These are phyloP conservation scores for Homalodisca vitripennis DNA, from an alignment of 1,140 invertebrate species.

Conservation along the genomic window DNA sequence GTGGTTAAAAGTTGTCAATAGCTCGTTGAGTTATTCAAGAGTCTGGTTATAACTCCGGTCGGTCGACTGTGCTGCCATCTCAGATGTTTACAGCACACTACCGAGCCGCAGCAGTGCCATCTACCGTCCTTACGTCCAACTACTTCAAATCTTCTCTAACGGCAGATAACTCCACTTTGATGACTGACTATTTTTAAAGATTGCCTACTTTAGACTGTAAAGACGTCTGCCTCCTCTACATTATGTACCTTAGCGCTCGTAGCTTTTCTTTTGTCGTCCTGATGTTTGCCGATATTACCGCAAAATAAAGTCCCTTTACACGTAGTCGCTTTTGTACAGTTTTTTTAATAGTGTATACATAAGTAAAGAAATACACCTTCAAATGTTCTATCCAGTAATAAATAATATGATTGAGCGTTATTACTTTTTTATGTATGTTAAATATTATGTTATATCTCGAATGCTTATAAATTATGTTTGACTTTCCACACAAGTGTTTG, in stretches of 20 bases:
- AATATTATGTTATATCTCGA: no score
- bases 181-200: neutral
- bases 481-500: no score
- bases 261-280: no score
- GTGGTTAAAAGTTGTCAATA: slow-evolving; percentile 13
- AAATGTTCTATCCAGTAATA: no score
- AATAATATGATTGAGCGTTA: no score
- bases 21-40: neutral
- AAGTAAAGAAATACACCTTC: no score
- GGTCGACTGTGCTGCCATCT: neutral
- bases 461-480: no score
- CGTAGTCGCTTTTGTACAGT: no score
- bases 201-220: neutral
- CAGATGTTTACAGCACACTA: neutral
- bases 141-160: neutral
- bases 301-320: no score
- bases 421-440: no score
- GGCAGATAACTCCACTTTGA: neutral
- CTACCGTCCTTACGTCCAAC: neutral
- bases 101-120: neutral
- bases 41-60: neutral
- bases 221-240: neutral
- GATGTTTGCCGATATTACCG: no score
- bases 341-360: no score
- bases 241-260: neutral